These are phyloP conservation scores for Apaloderma vittatum DNA, from an alignment of 2,113 vertebrate genomes.

Conservation along the genomic window DNA sequence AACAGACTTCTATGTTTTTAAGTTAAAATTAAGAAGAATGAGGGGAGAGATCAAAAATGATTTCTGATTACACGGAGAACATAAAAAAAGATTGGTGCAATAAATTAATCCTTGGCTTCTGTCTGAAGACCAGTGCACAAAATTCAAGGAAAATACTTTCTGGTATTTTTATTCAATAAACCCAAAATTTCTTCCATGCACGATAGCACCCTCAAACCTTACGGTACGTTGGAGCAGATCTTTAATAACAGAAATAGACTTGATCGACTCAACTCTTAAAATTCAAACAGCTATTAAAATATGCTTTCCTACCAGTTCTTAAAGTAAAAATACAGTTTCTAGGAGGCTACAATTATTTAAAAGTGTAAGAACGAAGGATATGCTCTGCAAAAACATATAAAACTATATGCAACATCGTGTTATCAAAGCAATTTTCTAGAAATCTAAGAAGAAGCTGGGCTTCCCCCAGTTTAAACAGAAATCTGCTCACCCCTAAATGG, in stretches of 20 bases:
- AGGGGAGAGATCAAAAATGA: not conserved
- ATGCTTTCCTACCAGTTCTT: not conserved
- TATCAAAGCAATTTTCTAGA: not conserved
- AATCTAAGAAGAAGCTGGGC: conserved; percentile 12
- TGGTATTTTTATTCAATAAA: not conserved
- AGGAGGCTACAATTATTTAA: not conserved
- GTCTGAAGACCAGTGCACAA: not conserved
- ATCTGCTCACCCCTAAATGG: not conserved
- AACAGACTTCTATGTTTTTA: not conserved
- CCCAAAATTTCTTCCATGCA: not conserved
- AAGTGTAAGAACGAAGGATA: not conserved
- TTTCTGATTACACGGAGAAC: not conserved
- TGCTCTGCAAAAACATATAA: not conserved
- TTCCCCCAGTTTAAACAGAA: not conserved
- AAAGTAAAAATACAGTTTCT: not conserved
- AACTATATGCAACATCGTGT: not conserved
- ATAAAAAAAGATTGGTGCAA: not conserved
- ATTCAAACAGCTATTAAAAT: not conserved
- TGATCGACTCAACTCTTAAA: not conserved
- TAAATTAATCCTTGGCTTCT: not conserved
- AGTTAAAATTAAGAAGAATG: not conserved
- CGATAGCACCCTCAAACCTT: not conserved
- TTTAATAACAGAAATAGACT: not conserved
- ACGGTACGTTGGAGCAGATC: accelerated
- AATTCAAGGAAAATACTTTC: not conserved